Base-by-base conservation (phyloP, 2,113 vertebrate genomes). In the Falcunculus frontatus region DNA sequence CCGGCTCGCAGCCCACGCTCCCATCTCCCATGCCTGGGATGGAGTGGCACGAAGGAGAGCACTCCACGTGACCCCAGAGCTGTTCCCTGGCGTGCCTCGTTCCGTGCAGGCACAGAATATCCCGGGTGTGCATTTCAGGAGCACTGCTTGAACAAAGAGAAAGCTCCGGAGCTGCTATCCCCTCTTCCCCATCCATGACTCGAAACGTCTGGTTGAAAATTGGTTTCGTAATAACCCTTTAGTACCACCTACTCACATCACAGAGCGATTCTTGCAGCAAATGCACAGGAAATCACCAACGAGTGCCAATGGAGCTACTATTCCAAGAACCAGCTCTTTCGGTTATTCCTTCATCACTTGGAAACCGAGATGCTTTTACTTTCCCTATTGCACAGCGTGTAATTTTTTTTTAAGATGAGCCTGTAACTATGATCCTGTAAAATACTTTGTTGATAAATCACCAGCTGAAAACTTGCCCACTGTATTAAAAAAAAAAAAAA, bases 241-340 rank as follows among this genome's bases (percentile, higher is more conserved):
- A 97, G 96, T 96, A 94, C 97, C 98, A 97, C 97, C 98, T 98
- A 98, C 98, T 98, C 98, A 97, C 98, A 96, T 87, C 96, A 76
- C 84, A 83, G 42, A 96, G 92, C 5, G 30, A 59, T 90, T 91
- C 96, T 93, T 76, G 81, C 55, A 94, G 96, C 84, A 64, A 95
- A 96, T 81, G 97, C 95, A 70, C 86, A 91, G 97, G 97, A 98
- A 97, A 98, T 95, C 96, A 96, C 96, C 97, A 75, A 32, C 75
- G 60, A 95, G 90, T 97, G 96, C 96, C 95, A 95, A 56, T 33
- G 79, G 89, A 91, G 90, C 93, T 94, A 13, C 87, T 91, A 87
- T 97, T 97, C 97, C 97, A 97, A 98, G 97, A 98, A 97, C 91
- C 57, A 84, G 90, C 90, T 84, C 95, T 84, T 84, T 95, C 85